These are phyloP conservation scores for Nestor notabilis DNA, from an alignment of 2,113 vertebrate genomes.

Conservation along the genomic window DNA sequence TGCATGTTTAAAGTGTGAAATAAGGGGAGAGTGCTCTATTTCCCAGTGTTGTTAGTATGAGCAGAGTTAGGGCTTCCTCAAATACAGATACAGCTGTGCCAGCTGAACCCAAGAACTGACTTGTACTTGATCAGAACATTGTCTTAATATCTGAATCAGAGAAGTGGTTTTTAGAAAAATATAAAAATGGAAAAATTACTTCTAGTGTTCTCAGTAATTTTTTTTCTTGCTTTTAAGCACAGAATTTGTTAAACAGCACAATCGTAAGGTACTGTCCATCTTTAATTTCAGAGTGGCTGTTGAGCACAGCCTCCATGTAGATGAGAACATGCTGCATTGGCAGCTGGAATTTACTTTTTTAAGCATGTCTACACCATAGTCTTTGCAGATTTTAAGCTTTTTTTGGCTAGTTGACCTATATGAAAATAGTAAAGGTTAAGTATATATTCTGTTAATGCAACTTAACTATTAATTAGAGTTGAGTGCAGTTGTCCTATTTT, in stretches of 20 bases:
- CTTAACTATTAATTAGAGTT: slow-evolving; percentile 20
- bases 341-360: background rate
- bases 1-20: background rate
- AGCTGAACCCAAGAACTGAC: background rate
- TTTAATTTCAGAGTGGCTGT: background rate
- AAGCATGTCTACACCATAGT: background rate
- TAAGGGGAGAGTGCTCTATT: background rate
- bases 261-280: background rate
- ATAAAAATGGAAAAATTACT: background rate
- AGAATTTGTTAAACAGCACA: background rate
- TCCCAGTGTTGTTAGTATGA: background rate
- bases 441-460: background rate
- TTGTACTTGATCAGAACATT: background rate
- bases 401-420: background rate
- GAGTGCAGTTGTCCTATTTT: slow-evolving; percentile 1
- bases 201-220: background rate
- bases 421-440: background rate
- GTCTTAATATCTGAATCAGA: background rate
- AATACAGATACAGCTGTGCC: background rate
- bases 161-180: background rate
- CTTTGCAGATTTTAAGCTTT: background rate
- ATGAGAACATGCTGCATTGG: background rate
- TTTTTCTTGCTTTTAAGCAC: background rate
- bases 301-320: accelerated
- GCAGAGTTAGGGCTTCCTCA: background rate